Evolutionary conservation across 2,797 vertebrate species (phyloP), one percentile per base, ranked within the genome.

Genomic region (Sebastes vulpes): DNA sequence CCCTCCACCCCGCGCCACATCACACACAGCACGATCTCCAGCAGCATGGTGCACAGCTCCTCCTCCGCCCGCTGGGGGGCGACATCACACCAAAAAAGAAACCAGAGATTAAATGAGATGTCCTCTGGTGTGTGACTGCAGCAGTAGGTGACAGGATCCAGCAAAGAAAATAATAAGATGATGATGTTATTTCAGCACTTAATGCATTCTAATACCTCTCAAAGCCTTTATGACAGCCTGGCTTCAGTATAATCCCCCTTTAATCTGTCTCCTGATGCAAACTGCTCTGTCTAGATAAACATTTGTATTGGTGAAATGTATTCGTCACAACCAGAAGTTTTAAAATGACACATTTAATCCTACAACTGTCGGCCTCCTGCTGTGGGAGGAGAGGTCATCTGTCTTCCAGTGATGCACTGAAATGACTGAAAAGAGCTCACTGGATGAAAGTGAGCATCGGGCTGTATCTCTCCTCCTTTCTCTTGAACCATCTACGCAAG

Each of bases 1-100:
- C 96, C 98, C 75, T 98, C 97, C 5, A 99, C 95, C 6, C 98
- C 98, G n/a, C 97, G 97, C 97, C 97, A 99, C 97, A 99, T 98
- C 77, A 99, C 83, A 71, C 94, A 97, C 71, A 97, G 94, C 59
- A 99, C 85, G 26, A 98, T 97, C 92, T 97, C 96, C 87, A 97
- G 94, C 82, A 99, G 94, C 94, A 99, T 95, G 63, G 93, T 95
- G 67, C 96, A 72, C 77, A 99, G 96, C 65, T 99, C 98, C 81
- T 98, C 98, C 81, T 98, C 98, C 12, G 94, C 93, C 26, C 96
- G 96, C 98, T 99, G 75, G 72, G 61, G 73, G 42, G 84, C 65
- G 32, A 92, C 75, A 82, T 81, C 63, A 26, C 28, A 9, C 86
- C 73, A 54, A 6, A 63, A 12, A 69, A 18, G 5, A 8, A 65